Evolutionary conservation across 2,888 invertebrate species (phyloP).

Genomic region (Notocelia uddmanniana): DNA sequence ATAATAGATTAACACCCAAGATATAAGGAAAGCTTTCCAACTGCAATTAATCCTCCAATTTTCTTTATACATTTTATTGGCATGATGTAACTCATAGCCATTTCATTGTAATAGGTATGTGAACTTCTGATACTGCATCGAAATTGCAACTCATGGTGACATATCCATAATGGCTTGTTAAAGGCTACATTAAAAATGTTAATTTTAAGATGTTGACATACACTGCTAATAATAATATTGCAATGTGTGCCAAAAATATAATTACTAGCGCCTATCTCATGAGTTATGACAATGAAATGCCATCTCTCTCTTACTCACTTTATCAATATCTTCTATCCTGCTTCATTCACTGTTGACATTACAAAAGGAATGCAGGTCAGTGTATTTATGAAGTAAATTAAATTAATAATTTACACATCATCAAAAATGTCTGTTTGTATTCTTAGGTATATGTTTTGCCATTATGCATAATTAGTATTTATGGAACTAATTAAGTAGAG

Average conservation of each 20-base stretch:
- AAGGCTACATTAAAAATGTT: background rate
- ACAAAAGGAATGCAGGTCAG: constrained; percentile 25
- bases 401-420: constrained; percentile 12
- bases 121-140: background rate
- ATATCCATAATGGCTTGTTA: background rate
- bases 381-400: constrained; percentile 31
- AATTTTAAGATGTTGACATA: constrained; percentile 20
- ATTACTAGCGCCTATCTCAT: constrained; percentile 26
- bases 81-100: constrained; percentile 37
- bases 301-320: constrained; percentile 18
- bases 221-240: constrained; percentile 18
- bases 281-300: constrained; percentile 2
- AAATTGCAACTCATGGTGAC: constrained; percentile 24
- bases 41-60: constrained; percentile 12
- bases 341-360: constrained; percentile 30
- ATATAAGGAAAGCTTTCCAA: background rate
- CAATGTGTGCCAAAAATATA: constrained; percentile 29
- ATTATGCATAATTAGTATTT: background rate
- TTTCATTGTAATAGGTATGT: constrained; percentile 27
- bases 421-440: constrained; percentile 4
- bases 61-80: constrained; percentile 30
- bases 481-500: background rate
- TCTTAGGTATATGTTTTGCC: background rate
- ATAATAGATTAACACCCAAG: constrained; percentile 49
- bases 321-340: constrained; percentile 1